A percentile compares a stretch with the other conserved stretches of the same genome.
Conservation (phyloP, 2,888 invertebrate species). For the Bugula neritina region DNA sequence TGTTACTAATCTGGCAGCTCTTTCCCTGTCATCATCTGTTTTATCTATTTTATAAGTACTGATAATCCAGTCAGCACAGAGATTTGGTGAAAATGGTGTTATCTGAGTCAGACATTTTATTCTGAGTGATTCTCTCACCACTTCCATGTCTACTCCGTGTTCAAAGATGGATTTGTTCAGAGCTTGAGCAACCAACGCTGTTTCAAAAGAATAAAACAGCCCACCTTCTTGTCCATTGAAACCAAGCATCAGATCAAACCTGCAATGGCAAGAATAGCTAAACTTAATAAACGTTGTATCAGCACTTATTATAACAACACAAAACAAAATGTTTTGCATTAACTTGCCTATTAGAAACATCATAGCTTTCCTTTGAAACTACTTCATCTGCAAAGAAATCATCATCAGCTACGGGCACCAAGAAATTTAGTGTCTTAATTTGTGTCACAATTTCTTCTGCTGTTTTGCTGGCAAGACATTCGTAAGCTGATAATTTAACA, state of each 20-base stretch:
- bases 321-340: not conserved
- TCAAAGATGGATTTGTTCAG: not conserved
- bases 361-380: not conserved
- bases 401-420: not conserved
- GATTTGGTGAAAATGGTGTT: not conserved
- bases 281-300: not conserved
- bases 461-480: not conserved
- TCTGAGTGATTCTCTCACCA: not conserved
- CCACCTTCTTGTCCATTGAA: slow-evolving; percentile 22
- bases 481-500: not conserved
- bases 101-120: not conserved
- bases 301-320: not conserved
- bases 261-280: not conserved
- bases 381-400: slow-evolving; percentile 3
- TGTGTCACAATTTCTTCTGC: slow-evolving; percentile 4
- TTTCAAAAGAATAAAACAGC: not conserved
- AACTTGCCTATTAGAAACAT: not conserved
- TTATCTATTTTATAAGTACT: not conserved
- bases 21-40: slow-evolving; percentile 4
- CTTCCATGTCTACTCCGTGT: not conserved
- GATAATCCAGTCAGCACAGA: not conserved
- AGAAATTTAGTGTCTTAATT: not conserved
- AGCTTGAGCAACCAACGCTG: not conserved
- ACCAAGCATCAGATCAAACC: slow-evolving; percentile 13
- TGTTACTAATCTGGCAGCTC: not conserved